Percentiles rank a stretch among this genome's conserved stretches.
phyloP scores from a whole-genome alignment of 2,888 invertebrate species.

The Himalopsyche japonica region DNA sequence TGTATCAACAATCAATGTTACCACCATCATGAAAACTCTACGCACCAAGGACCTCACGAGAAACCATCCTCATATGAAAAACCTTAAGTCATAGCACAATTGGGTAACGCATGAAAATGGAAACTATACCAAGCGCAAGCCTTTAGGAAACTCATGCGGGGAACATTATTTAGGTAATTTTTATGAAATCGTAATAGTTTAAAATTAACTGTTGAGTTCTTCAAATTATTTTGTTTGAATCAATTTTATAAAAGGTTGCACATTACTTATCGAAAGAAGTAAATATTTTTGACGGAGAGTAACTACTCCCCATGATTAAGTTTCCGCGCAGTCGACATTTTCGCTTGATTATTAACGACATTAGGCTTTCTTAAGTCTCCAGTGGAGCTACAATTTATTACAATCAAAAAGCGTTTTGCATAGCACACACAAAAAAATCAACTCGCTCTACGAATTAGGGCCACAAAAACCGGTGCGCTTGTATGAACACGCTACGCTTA shows the following conservation, averaged over 20 bases:
- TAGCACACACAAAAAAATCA: neutral
- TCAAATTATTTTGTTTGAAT: too few relatives aligned
- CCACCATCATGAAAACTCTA: too few relatives aligned
- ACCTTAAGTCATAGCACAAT: too few relatives aligned
- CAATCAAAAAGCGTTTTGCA: neutral
- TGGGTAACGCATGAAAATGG: too few relatives aligned
- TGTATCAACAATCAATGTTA: too few relatives aligned
- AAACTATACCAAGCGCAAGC: too few relatives aligned
- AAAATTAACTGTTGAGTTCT: too few relatives aligned
- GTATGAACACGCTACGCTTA: neutral
- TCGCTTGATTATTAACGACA: constrained; percentile 36
- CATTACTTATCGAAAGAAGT: neutral
- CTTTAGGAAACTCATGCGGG: too few relatives aligned
- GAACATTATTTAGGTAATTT: too few relatives aligned
- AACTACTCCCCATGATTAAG: constrained; percentile 26
- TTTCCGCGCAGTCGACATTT: constrained; percentile 26
- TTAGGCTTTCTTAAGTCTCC: constrained; percentile 19
- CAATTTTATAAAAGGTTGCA: neutral
- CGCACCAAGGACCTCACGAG: too few relatives aligned
- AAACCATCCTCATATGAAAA: too few relatives aligned
- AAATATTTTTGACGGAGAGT: constrained; percentile 18
- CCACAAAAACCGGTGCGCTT: neutral
- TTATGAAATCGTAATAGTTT: too few relatives aligned
- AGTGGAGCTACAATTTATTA: neutral
- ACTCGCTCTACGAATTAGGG: neutral